Conservation (phyloP, 2,797 vertebrate species). For the Premnoplex brunnescens region DNA sequence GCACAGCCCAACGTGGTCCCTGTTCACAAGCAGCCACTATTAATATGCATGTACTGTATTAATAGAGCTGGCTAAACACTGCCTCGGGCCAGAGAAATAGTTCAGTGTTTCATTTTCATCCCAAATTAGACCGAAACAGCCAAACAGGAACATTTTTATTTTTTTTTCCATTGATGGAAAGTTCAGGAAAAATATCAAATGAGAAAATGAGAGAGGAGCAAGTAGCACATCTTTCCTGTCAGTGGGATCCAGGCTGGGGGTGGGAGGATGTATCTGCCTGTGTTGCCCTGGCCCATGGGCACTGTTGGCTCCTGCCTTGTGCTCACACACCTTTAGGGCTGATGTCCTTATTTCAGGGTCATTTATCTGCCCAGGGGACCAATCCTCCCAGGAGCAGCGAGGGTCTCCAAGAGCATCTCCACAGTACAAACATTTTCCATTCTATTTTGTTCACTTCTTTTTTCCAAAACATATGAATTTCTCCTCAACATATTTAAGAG, state of each 20-base stretch:
- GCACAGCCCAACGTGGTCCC: rapidly evolving
- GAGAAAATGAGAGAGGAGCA: neutral
- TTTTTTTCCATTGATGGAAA: neutral
- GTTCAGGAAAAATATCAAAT: neutral
- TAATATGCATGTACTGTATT: neutral
- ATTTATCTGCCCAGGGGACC: neutral
- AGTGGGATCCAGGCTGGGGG: neutral
- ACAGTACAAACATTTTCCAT: neutral
- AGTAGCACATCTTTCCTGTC: rapidly evolving
- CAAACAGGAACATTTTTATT: neutral
- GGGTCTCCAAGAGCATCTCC: neutral
- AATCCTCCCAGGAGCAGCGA: rapidly evolving
- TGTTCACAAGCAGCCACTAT: neutral
- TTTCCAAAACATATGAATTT: rapidly evolving
- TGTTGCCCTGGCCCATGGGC: neutral
- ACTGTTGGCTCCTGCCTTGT: rapidly evolving
- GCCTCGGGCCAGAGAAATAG: neutral
- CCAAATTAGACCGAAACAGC: constrained; percentile 5
- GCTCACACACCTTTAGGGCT: neutral
- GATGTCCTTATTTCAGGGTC: neutral
- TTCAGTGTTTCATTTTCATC: neutral
- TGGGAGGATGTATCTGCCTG: neutral
- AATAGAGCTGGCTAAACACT: neutral
- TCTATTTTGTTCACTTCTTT: neutral
- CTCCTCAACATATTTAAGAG: neutral